These are phyloP conservation scores for Bettongia penicillata DNA, from an alignment of 2,113 vertebrate genomes.

Conservation along the genomic window DNA sequence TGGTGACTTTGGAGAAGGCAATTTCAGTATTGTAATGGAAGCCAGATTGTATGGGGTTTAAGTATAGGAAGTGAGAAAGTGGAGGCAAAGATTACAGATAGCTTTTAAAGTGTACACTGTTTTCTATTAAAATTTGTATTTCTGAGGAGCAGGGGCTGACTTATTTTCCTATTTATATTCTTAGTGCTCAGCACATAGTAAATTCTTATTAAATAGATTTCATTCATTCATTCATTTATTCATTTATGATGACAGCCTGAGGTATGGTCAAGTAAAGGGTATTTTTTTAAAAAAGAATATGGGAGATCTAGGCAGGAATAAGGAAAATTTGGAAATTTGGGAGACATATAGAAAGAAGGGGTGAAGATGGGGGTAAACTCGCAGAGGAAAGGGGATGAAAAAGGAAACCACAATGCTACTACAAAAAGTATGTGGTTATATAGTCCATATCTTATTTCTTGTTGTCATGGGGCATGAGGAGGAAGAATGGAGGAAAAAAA, in stretches of 20 bases:
- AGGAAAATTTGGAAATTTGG: neutral
- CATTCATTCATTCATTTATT: neutral
- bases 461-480: too few relatives aligned
- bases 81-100: neutral
- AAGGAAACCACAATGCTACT: neutral
- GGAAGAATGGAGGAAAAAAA: too few relatives aligned
- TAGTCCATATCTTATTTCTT: too few relatives aligned
- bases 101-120: neutral
- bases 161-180: neutral
- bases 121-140: neutral
- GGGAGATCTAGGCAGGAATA: neutral
- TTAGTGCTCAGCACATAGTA: neutral
- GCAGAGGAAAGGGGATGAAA: neutral
- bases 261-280: neutral
- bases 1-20: neutral
- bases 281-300: neutral
- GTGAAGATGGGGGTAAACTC: neutral
- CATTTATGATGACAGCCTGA: neutral
- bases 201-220: neutral
- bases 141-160: neutral
- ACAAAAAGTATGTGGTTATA: neutral
- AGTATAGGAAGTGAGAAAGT: neutral
- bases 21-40: neutral
- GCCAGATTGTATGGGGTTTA: neutral
- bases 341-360: neutral